Evolutionary conservation across 2,797 vertebrate genomes (phyloP).

Genomic region (Tamandua tetradactyla): DNA sequence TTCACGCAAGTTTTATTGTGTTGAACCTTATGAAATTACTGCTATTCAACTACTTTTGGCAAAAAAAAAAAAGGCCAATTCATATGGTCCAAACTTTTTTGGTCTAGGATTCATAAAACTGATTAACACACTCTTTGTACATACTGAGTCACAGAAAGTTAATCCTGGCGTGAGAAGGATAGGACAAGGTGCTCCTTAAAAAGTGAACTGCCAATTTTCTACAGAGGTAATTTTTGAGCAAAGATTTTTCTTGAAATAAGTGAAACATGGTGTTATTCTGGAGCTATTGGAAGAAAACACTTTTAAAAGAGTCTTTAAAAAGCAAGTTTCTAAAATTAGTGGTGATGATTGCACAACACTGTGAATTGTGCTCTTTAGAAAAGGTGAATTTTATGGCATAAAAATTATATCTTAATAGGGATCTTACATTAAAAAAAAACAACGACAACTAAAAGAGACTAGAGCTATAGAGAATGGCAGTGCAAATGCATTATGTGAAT

Average conservation of each 20-base stretch:
- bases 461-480: conserved; percentile 20
- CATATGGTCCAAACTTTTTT: not conserved
- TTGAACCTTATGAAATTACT: conserved; percentile 14
- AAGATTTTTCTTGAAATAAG: not conserved
- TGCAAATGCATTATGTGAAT: not conserved
- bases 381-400: not conserved
- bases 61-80: not conserved
- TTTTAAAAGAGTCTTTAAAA: not conserved
- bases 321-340: not conserved
- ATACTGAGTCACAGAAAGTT: not conserved
- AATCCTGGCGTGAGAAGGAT: not conserved
- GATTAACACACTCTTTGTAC: not conserved
- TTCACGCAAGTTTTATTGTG: conserved; percentile 9
- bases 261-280: not conserved
- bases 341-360: not conserved
- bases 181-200: not conserved
- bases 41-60: not conserved
- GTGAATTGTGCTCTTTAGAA: not conserved
- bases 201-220: not conserved
- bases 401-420: not conserved
- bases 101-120: not conserved
- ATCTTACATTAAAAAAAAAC: not conserved
- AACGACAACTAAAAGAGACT: not conserved
- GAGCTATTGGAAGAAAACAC: not conserved
- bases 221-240: not conserved